Evolutionary conservation across 2,888 invertebrate species (phyloP).

Genomic region (Drosophila macrospina): DNA sequence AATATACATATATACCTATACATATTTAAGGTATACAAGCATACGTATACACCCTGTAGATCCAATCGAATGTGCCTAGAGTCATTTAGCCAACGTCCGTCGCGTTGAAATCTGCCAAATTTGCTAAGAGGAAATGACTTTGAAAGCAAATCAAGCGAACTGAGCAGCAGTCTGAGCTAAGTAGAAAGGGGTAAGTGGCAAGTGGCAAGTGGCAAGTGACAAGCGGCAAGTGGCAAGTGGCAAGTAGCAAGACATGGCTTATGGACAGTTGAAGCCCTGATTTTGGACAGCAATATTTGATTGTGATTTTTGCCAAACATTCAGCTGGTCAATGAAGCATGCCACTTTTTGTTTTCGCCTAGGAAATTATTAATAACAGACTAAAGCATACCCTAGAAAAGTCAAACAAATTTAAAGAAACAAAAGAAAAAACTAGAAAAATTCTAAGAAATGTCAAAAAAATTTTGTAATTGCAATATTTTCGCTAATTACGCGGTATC

Average conservation of each 20-base stretch:
- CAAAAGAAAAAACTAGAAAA: too few species aligned
- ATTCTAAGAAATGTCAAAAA: too few species aligned
- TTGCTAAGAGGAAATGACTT: slow-evolving; percentile 5
- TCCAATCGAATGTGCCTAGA: slow-evolving; percentile 30
- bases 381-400: too few species aligned
- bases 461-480: too few species aligned
- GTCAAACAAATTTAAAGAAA: too few species aligned
- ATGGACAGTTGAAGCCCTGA: slow-evolving; percentile 10
- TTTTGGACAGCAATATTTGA: slow-evolving; percentile 6
- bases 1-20: not conserved
- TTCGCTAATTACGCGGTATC: not conserved
- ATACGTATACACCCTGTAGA: slow-evolving; percentile 4
- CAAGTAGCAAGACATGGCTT: slow-evolving; percentile 2
- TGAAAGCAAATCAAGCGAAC: not conserved
- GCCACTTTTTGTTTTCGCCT: not conserved
- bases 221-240: not conserved
- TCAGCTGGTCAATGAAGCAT: not conserved
- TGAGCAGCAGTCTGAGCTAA: too few species aligned
- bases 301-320: not conserved
- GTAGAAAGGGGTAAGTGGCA: too few species aligned
- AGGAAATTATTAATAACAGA: not conserved
- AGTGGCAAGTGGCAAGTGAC: not conserved
- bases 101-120: slow-evolving; percentile 13
- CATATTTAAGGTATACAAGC: not conserved
- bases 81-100: slow-evolving; percentile 20